These are phyloP conservation scores for Callocephalon fimbriatum DNA, from an alignment of 2,113 vertebrate species.

Conservation along the genomic window DNA sequence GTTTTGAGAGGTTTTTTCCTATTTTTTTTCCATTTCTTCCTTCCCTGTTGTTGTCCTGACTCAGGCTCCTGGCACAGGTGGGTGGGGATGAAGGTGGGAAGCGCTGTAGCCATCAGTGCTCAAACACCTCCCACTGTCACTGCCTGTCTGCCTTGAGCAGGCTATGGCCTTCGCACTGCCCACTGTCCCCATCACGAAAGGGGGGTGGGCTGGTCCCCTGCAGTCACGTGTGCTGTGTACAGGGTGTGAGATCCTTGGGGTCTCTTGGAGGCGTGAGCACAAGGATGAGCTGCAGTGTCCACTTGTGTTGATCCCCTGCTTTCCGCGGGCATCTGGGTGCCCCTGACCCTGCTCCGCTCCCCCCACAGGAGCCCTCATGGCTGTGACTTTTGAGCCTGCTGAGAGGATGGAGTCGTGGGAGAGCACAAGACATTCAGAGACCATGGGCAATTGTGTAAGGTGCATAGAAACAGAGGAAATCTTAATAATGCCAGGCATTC, in stretches of 20 bases:
- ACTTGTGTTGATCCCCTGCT: neutral
- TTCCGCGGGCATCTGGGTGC: neutral
- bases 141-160: neutral
- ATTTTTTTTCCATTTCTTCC: neutral
- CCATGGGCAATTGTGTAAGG: neutral
- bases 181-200: accelerated
- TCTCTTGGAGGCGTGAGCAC: neutral
- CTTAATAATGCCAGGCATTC: neutral
- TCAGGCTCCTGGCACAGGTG: neutral
- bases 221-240: neutral
- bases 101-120: neutral
- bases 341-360: accelerated
- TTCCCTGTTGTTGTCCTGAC: neutral
- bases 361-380: accelerated
- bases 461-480: neutral
- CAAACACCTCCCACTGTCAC: neutral
- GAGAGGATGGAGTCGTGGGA: neutral
- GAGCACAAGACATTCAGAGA: accelerated
- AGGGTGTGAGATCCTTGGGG: accelerated
- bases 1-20: accelerated
- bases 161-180: neutral
- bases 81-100: neutral
- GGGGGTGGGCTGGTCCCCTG: neutral
- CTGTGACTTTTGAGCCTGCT: neutral
- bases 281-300: neutral